Conservation (phyloP, 2,888 invertebrate genomes). For the Cosmia pyralina region DNA sequence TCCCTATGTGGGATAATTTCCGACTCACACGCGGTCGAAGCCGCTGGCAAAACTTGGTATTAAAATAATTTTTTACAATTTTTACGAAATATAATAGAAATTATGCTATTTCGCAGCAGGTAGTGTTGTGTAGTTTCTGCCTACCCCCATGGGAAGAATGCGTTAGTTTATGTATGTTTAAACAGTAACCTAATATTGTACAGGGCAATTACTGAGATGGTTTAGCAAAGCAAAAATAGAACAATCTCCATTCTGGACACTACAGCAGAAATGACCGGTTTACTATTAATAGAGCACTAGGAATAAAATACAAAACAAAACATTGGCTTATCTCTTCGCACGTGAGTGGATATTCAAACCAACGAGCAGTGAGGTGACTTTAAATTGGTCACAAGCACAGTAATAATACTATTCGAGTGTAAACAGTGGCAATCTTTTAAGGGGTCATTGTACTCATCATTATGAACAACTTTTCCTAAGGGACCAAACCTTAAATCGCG, state of each 20-base stretch:
- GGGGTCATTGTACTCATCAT: too few relatives aligned
- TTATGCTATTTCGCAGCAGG: too few relatives aligned
- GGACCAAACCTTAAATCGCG: too few relatives aligned
- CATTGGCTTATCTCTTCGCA: conserved; percentile 48
- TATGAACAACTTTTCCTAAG: too few relatives aligned
- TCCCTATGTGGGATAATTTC: too few relatives aligned
- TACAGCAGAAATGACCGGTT: conserved; percentile 11
- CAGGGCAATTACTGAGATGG: background rate
- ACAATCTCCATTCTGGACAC: conserved; percentile 11
- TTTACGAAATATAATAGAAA: too few relatives aligned
- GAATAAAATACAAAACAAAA: conserved; percentile 52
- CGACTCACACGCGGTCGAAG: too few relatives aligned
- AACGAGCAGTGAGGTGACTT: conserved; percentile 47
- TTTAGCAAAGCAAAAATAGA: conserved; percentile 11
- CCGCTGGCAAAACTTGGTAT: too few relatives aligned
- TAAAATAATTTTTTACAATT: too few relatives aligned
- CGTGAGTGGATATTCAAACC: conserved; percentile 49
- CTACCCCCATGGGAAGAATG: background rate
- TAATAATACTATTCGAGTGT: too few relatives aligned
- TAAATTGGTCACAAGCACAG: conserved; percentile 39
- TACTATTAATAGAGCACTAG: conserved; percentile 16
- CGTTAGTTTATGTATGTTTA: too few relatives aligned
- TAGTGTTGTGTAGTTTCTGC: background rate
- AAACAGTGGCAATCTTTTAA: too few relatives aligned
- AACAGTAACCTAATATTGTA: background rate